Base-by-base conservation (phyloP, 2,888 invertebrate genomes). In the Cloeon dipterum region DNA sequence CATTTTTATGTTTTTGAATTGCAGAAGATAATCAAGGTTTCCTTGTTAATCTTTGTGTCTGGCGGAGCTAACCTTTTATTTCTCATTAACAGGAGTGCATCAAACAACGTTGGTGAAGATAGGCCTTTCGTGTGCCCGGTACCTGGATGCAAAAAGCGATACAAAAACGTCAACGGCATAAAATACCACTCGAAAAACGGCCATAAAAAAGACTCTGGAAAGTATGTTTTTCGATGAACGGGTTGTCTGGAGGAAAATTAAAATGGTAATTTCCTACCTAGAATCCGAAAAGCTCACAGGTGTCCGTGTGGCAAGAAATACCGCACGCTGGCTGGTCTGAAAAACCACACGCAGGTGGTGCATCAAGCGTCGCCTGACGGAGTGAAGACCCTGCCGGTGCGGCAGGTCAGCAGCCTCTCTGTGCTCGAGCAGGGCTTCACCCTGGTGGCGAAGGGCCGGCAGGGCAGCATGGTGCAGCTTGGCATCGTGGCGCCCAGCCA, bases 101-200 rank as follows among this genome's bases (percentile, higher is more conserved):
- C 41, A 55, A 65, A 56, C 49, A 56, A 57, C 42, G 53, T 51
- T 45, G 53, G 60, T 37, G 61, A 59, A 44, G 77, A 79, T 52
- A 82, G 79, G 54, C 81, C 81, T 2, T 82, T 77, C 57, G 75
- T 74, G 5, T 85, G 85, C 53, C 79, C 81, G 2, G 75, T 83
- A 41, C 79, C 79, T 35, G 82, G 82, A 34, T 85, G 83, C 58
- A 76, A 77, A 56, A 85, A 85, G 52, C 66, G 78, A 29, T 85
- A 85, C 58, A 83, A 83, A 56, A 85, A 83, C 54, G 73, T 81
- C 39, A 83, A 83, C 56, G 83, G 83, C 39, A 81, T 83, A 50
- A 83, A 82, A 52, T 83, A 85, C 56, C 83, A 85, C 58, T 77
- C 77, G 32, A 78, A 79, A 56, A 79, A 82, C 54, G 79, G 81